These are phyloP conservation scores for Siniperca chuatsi DNA, from an alignment of 2,113 vertebrate species.

Conservation along the genomic window DNA sequence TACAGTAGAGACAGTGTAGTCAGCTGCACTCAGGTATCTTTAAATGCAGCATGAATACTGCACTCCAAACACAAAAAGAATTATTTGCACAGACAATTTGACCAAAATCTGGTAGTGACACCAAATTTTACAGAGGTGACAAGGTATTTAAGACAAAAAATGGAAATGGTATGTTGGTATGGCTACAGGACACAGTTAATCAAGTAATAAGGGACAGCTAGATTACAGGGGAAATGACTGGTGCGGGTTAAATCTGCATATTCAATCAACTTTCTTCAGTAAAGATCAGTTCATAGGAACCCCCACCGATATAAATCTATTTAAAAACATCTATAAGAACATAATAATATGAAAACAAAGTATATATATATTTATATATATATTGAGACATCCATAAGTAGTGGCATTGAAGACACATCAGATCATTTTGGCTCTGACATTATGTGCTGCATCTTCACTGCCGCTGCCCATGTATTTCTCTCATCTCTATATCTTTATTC, in stretches of 20 bases:
- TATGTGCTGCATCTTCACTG: constrained; percentile 46
- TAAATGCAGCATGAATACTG: background rate
- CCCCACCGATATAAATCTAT: constrained; percentile 81
- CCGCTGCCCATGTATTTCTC: constrained; percentile 40
- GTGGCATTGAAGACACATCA: constrained; percentile 60
- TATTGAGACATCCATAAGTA: constrained; percentile 50
- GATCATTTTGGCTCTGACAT: constrained; percentile 62
- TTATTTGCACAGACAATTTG: constrained; percentile 18
- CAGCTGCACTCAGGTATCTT: background rate
- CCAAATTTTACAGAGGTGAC: constrained; percentile 4
- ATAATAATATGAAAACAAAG: constrained; percentile 87
- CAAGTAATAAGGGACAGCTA: constrained; percentile 62
- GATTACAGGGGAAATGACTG: constrained; percentile 42
- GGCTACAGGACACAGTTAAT: constrained; percentile 69
- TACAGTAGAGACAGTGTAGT: constrained; percentile 6
- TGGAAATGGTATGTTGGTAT: constrained; percentile 30
- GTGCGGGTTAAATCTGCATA: constrained; percentile 70
- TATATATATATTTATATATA: constrained; percentile 48
- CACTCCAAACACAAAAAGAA: background rate
- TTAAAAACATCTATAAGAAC: constrained; percentile 90
- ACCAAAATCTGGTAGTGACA: constrained; percentile 40
- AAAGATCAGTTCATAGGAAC: constrained; percentile 69
- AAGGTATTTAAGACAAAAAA: constrained; percentile 33
- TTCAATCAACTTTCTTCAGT: constrained; percentile 59
- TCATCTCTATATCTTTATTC: constrained; percentile 65